These are phyloP conservation scores for Drosophila koepferae DNA, from an alignment of 2,888 invertebrate species.

Conservation along the genomic window DNA sequence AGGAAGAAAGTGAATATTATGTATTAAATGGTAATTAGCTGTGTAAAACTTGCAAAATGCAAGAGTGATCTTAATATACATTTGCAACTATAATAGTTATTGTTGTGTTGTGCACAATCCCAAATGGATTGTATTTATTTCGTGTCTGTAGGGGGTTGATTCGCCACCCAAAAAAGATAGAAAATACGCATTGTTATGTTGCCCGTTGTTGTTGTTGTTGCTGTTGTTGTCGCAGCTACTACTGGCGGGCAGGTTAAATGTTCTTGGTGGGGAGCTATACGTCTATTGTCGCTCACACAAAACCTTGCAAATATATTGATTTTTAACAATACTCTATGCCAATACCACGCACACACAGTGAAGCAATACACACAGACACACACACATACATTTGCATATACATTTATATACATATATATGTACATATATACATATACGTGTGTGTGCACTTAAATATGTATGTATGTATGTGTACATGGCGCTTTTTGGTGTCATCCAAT, in stretches of 20 bases:
- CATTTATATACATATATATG: not conserved
- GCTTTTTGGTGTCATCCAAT: constrained; percentile 26
- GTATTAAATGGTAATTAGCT: constrained; percentile 48
- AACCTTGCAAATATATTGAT: constrained; percentile 64
- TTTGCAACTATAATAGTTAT: constrained; percentile 1
- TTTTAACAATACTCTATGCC: constrained; percentile 66
- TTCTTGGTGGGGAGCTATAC: constrained; percentile 3
- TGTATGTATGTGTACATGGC: constrained; percentile 6
- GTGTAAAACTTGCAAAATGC: constrained; percentile 1
- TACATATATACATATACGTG: not conserved
- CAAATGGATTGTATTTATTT: not conserved
- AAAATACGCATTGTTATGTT: constrained; percentile 45
- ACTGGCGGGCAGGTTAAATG: constrained; percentile 22
- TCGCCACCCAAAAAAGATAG: constrained; percentile 9
- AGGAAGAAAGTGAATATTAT: constrained; percentile 44
- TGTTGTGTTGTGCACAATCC: constrained; percentile 3
- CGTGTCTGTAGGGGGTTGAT: not conserved
- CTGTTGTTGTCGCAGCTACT: constrained; percentile 10
- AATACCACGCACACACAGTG: constrained; percentile 35
- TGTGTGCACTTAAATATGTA: not conserved
- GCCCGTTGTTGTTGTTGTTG: constrained; percentile 16
- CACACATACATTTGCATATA: constrained; percentile 10
- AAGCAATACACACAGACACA: constrained; percentile 18
- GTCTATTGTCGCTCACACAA: constrained; percentile 25
- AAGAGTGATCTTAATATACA: not conserved